Evolutionary conservation across 2,888 invertebrate genomes (phyloP), one percentile per base, ranked within the genome.

Genomic region (Heliconius sara): DNA sequence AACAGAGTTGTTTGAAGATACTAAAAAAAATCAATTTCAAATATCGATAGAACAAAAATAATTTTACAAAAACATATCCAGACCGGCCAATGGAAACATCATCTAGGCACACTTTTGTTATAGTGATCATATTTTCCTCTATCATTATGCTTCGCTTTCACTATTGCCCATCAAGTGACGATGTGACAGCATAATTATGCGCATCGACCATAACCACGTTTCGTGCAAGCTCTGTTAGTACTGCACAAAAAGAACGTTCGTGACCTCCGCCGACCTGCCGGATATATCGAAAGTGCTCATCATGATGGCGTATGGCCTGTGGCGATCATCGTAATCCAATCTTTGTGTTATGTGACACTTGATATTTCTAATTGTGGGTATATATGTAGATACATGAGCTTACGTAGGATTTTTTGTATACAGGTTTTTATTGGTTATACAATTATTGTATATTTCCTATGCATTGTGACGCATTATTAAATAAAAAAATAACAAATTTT

Each of bases 111-210:
- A 68, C 70, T 79, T 77, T 81, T 79, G 74, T 81, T 73, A 82
- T 79, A 80, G 79, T 81, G 76, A 81, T 75, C 83, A 84, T 83
- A 83, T 88, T 79, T 89, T 88, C 86, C 86, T 88, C 88, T 90
- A 91, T 92, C 89, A 93, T 92, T 92, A 91, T 85, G 79, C 89
- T 88, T 90, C 88, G 90, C 95, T 95, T 95, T 95, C 95, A 94
- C 95, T 93, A 91, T 90, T 89, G 86, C 89, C 88, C 91, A 91
- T 93, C 92, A 91, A 91, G 92, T 90, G 93, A 91, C 93, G 91
- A 92, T 92, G 89, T 93, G 95, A 95, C 94, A 94, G 92, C 92
- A 92, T 95, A 95, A 95, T 95, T 95, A 95, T 93, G 92, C 93
- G 91, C 90, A 91, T 91, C 91, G 91, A 89, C 92, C 90, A 91